Conservation (phyloP, 2,888 invertebrate genomes). For the Apotomis betuletana region DNA sequence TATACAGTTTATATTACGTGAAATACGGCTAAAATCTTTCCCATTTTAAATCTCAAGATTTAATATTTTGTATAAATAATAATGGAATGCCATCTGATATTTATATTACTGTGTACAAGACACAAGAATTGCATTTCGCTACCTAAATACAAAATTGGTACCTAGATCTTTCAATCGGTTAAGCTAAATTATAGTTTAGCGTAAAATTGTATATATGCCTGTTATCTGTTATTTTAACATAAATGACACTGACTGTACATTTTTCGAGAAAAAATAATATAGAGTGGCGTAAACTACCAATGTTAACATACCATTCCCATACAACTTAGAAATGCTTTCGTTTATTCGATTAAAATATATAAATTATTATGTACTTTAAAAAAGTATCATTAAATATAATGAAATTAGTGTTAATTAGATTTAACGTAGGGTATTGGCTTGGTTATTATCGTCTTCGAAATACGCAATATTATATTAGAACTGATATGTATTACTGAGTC, state of each 20-base stretch:
- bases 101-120: not conserved
- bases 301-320: conserved; percentile 41
- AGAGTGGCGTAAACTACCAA: conserved; percentile 31
- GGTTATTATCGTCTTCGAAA: conserved; percentile 24
- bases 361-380: conserved; percentile 41
- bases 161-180: not conserved
- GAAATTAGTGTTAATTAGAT: conserved; percentile 29
- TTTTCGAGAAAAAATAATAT: conserved; percentile 16
- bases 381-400: conserved; percentile 41
- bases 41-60: no score
- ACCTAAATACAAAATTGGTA: not conserved
- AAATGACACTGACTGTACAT: conserved; percentile 20
- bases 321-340: conserved; percentile 32
- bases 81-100: no score
- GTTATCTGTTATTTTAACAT: not conserved
- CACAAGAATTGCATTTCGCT: not conserved
- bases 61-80: no score
- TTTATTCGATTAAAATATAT: conserved; percentile 35
- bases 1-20: not conserved
- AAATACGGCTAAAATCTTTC: not conserved
- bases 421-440: conserved; percentile 36
- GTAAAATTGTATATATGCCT: not conserved
- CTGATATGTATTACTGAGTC: no score
- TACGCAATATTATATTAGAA: conserved; percentile 4
- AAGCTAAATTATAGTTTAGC: not conserved